phyloP scores from a whole-genome alignment of 2,797 vertebrate species.

The Spinibarbus caldwelli region DNA sequence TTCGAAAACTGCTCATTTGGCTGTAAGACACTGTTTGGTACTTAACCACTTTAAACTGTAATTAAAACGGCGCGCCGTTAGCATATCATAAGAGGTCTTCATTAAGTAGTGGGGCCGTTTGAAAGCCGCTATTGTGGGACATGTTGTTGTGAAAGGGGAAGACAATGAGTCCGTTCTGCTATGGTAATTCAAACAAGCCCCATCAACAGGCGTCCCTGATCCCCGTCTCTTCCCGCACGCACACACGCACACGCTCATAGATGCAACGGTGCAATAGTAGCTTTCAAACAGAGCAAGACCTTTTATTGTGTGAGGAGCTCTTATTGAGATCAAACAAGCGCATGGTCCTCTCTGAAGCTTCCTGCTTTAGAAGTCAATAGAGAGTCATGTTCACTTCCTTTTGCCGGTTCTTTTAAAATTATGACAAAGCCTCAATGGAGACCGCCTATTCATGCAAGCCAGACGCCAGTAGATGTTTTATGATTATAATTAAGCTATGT shows the following conservation, averaged over 20 bases:
- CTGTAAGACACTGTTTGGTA: conserved; percentile 39
- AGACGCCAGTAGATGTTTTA: conserved; percentile 15
- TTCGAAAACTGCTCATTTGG: conserved; percentile 47
- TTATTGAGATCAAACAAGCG: conserved; percentile 49
- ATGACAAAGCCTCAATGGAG: conserved; percentile 4
- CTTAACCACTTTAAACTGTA: conserved; percentile 47
- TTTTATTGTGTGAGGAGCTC: conserved; percentile 37
- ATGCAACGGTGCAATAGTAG: background rate
- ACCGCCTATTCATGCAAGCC: background rate
- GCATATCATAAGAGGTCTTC: conserved; percentile 72
- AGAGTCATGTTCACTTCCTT: conserved; percentile 44
- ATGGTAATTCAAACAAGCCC: conserved; percentile 66
- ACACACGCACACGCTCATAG: background rate
- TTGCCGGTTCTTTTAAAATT: conserved; percentile 35
- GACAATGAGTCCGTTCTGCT: conserved; percentile 63
- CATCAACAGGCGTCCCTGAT: conserved; percentile 51
- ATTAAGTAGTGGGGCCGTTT: conserved; percentile 60
- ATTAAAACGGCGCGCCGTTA: conserved; percentile 61
- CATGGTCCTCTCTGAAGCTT: conserved; percentile 32
- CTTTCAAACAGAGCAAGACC: too few species aligned
- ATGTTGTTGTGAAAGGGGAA: conserved; percentile 67
- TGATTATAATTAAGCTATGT: conserved; percentile 16
- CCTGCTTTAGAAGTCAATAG: conserved; percentile 40
- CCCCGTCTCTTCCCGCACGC: conserved; percentile 44
- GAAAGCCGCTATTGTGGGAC: conserved; percentile 66